Percentiles rank a stretch among this genome's conserved stretches.
These are phyloP conservation scores for Clistopyga incitator DNA, from an alignment of 2,888 invertebrate species.

Conservation along the genomic window DNA sequence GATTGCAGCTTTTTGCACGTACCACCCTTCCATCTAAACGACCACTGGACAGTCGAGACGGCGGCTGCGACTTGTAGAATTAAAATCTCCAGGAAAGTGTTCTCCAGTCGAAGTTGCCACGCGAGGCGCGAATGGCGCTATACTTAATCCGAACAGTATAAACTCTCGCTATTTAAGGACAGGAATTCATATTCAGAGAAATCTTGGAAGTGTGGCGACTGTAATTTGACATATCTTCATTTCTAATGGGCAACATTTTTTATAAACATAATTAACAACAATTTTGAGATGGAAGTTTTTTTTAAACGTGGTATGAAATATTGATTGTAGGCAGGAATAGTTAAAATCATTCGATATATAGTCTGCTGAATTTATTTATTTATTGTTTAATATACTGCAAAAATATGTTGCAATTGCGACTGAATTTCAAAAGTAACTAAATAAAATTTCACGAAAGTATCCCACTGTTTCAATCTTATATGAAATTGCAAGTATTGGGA, in stretches of 20 bases:
- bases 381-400: no score
- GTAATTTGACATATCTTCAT: not conserved
- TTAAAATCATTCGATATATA: no score
- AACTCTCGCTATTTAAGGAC: slow-evolving; percentile 10
- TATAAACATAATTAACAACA: not conserved
- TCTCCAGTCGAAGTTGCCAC: slow-evolving; percentile 24
- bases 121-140: not conserved
- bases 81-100: slow-evolving; percentile 22
- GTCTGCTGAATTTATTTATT: no score
- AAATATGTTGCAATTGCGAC: no score
- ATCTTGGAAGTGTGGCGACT: no score
- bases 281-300: not conserved
- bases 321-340: not conserved
- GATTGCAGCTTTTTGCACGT: slow-evolving; percentile 38
- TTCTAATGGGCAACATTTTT: not conserved
- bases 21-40: not conserved
- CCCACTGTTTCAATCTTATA: no score
- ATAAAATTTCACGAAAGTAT: no score
- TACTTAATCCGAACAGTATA: not conserved
- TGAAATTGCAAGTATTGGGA: no score
- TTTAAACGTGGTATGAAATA: not conserved
- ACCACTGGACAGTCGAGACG: slow-evolving; percentile 3
- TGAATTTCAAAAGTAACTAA: no score
- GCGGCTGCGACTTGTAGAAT: slow-evolving; percentile 28
- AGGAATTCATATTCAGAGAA: not conserved